phyloP scores from a whole-genome alignment of 2,113 vertebrate species.

The Stegostoma tigrinum region DNA sequence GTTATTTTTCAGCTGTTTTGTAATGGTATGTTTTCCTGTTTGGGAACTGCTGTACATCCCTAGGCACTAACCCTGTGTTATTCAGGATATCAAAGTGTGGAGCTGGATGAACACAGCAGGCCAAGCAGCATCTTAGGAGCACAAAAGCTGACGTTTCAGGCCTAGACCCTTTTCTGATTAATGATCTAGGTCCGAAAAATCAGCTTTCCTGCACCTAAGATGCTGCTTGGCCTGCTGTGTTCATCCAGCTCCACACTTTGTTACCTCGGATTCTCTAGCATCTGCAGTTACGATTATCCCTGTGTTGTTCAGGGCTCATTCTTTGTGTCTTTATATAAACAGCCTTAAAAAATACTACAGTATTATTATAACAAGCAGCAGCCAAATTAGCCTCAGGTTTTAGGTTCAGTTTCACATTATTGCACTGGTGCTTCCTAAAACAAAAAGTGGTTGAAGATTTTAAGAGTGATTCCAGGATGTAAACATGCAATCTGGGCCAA shows the following conservation, averaged over 20 bases:
- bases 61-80: not conserved
- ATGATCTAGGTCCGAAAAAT: too few relatives aligned
- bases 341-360: not conserved
- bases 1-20: not conserved
- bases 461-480: not conserved
- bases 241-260: too few relatives aligned
- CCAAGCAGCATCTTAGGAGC: too few relatives aligned
- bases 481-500: not conserved
- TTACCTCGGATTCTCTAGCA: too few relatives aligned
- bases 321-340: not conserved
- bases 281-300: too few relatives aligned
- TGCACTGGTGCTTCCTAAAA: not conserved
- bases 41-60: not conserved
- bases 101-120: too few relatives aligned
- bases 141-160: too few relatives aligned
- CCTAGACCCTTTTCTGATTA: too few relatives aligned
- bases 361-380: not conserved
- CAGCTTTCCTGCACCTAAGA: too few relatives aligned
- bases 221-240: too few relatives aligned
- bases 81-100: too few relatives aligned
- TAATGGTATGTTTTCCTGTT: not conserved
- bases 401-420: not conserved
- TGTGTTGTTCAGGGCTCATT: not conserved
- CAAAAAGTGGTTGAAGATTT: not conserved
- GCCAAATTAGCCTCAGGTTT: not conserved